Evolutionary conservation across 2,113 vertebrate species (phyloP).

Genomic region (Anguilla japonica): DNA sequence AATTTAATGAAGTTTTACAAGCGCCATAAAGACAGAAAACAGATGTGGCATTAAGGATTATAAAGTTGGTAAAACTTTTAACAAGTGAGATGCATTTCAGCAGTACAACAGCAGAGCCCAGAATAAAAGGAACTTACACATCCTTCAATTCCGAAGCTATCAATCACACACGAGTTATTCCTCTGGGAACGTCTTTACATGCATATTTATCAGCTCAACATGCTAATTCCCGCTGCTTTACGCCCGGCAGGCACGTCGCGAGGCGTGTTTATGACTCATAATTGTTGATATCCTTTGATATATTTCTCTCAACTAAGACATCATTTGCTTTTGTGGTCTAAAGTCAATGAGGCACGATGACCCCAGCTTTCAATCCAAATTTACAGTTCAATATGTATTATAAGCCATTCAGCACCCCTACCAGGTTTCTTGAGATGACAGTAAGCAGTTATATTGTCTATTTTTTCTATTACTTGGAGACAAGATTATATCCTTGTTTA

Average conservation of each 20-base stretch:
- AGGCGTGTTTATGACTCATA: conserved; percentile 99
- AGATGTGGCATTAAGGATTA: conserved; percentile 99
- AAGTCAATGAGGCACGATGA: conserved; percentile 96
- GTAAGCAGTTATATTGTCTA: neutral
- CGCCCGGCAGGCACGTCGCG: conserved; percentile 93
- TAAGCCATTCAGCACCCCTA: conserved; percentile 52
- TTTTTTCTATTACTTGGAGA: neutral
- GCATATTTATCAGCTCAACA: conserved; percentile 99
- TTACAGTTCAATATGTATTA: conserved; percentile 84
- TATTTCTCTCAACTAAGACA: conserved; percentile 98
- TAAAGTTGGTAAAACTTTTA: conserved; percentile 99
- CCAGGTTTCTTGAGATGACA: neutral
- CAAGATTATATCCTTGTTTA: neutral
- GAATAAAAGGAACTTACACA: conserved; percentile 99
- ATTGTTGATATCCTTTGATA: conserved; percentile 99
- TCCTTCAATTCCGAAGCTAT: conserved; percentile 99
- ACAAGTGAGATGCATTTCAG: conserved; percentile 94
- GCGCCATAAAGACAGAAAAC: conserved; percentile 84
- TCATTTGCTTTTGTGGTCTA: conserved; percentile 97
- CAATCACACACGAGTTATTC: conserved; percentile 99
- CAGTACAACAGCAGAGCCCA: conserved; percentile 90
- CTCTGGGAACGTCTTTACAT: conserved; percentile 99
- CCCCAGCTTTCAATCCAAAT: conserved; percentile 86
- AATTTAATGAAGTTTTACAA: conserved; percentile 87
- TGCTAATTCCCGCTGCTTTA: conserved; percentile 99